Percentiles rank a stretch among this genome's conserved stretches.
Evolutionary conservation across 2,888 invertebrate genomes (phyloP).

Genomic region (Ommatoiulus sabulosus): DNA sequence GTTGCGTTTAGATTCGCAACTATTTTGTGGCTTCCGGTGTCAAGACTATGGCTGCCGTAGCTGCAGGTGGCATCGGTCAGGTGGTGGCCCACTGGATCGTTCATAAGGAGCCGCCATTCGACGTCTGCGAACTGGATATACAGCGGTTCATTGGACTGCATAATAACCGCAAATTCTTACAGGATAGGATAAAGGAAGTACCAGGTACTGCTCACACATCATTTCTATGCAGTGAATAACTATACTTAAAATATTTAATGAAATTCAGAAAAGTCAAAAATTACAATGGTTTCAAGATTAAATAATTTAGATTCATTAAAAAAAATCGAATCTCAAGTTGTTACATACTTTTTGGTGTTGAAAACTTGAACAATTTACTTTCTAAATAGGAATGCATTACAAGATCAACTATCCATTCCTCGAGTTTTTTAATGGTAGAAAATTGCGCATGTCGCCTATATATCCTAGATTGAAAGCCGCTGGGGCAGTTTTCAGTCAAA

Average conservation of each 20-base stretch:
- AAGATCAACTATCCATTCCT: conserved; percentile 84
- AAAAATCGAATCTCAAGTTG: conserved; percentile 33
- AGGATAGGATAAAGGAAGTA: conserved; percentile 91
- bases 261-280: background rate
- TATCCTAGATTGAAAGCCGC: conserved; percentile 90
- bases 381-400: conserved; percentile 75
- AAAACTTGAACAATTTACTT: conserved; percentile 54
- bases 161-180: conserved; percentile 91
- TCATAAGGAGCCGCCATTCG: conserved; percentile 82
- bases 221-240: background rate
- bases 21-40: conserved; percentile 95
- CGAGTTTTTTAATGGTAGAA: conserved; percentile 89
- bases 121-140: conserved; percentile 90
- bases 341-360: conserved; percentile 42
- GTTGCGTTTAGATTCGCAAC: conserved; percentile 77
- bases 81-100: conserved; percentile 89
- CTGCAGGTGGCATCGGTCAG: conserved; percentile 94
- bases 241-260: background rate
- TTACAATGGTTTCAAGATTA: background rate
- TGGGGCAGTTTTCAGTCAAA: conserved; percentile 95
- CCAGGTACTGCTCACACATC: conserved; percentile 74
- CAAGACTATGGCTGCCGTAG: conserved; percentile 95
- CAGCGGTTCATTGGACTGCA: conserved; percentile 91
- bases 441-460: conserved; percentile 93
- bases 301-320: background rate